These are phyloP conservation scores for Timema cristinae DNA, from an alignment of 2,888 invertebrate genomes.

Conservation along the genomic window DNA sequence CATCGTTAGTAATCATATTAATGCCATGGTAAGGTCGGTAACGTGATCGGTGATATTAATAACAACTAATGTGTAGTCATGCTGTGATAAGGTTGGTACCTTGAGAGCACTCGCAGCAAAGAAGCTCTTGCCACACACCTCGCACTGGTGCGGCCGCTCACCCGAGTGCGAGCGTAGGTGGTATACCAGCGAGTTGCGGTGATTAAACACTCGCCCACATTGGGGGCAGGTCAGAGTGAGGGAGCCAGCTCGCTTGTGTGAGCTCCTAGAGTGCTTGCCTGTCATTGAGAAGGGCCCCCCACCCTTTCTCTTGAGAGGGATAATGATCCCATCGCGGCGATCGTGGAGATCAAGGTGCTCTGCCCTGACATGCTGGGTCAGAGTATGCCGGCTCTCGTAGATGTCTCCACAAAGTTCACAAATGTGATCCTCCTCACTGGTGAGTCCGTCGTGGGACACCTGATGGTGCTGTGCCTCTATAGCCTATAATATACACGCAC, in stretches of 20 bases:
- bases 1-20: not conserved
- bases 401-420: conserved; percentile 40
- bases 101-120: conserved; percentile 78
- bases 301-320: conserved; percentile 18
- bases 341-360: conserved; percentile 33
- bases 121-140: conserved; percentile 77
- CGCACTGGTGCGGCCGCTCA: conserved; percentile 71
- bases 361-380: conserved; percentile 35
- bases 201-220: conserved; percentile 71
- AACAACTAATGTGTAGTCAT: too few relatives aligned
- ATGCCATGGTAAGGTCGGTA: not conserved
- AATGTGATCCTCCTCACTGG: conserved; percentile 30
- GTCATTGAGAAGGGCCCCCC: conserved; percentile 16
- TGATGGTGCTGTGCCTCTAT: too few relatives aligned
- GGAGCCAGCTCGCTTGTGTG: conserved; percentile 17
- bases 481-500: too few relatives aligned
- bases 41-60: not conserved
- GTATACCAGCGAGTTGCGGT: conserved; percentile 79
- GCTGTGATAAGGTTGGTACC: conserved; percentile 44
- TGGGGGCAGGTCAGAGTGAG: conserved; percentile 54
- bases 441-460: not conserved
- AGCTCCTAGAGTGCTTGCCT: conserved; percentile 16
- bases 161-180: conserved; percentile 77
- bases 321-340: conserved; percentile 12
- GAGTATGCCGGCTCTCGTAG: conserved; percentile 35